These are phyloP conservation scores for Athene noctua DNA, from an alignment of 2,113 vertebrate genomes.

Conservation along the genomic window DNA sequence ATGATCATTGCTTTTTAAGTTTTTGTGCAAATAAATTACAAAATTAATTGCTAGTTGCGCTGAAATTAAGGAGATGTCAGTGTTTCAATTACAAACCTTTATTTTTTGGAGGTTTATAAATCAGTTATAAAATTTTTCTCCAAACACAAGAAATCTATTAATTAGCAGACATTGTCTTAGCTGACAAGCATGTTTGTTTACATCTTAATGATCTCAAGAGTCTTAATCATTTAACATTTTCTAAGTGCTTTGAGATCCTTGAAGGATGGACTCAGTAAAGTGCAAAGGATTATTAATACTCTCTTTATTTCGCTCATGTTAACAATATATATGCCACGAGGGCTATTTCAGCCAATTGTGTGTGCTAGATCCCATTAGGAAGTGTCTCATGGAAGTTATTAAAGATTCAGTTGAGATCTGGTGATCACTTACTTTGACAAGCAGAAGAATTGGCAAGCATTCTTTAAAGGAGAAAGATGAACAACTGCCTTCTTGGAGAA, in stretches of 20 bases:
- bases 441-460: background rate
- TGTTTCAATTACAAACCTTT: conserved; percentile 7
- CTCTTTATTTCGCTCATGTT: background rate
- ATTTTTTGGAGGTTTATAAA: conserved; percentile 17
- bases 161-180: conserved; percentile 26
- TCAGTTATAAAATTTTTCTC: conserved; percentile 15
- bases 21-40: conserved; percentile 41
- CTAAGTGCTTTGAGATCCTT: conserved; percentile 8
- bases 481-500: background rate
- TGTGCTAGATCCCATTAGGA: background rate
- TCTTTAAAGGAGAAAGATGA: background rate
- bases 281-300: conserved; percentile 1
- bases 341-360: background rate
- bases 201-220: conserved; percentile 35
- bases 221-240: conserved; percentile 23
- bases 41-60: conserved; percentile 21
- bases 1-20: background rate
- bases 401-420: background rate
- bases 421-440: background rate
- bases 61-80: conserved; percentile 31
- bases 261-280: background rate
- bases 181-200: conserved; percentile 43
- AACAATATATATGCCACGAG: background rate
- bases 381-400: background rate
- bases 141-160: conserved; percentile 35